These are phyloP conservation scores for Orycteropus afer DNA, from an alignment of 2,113 vertebrate genomes.

Conservation along the genomic window DNA sequence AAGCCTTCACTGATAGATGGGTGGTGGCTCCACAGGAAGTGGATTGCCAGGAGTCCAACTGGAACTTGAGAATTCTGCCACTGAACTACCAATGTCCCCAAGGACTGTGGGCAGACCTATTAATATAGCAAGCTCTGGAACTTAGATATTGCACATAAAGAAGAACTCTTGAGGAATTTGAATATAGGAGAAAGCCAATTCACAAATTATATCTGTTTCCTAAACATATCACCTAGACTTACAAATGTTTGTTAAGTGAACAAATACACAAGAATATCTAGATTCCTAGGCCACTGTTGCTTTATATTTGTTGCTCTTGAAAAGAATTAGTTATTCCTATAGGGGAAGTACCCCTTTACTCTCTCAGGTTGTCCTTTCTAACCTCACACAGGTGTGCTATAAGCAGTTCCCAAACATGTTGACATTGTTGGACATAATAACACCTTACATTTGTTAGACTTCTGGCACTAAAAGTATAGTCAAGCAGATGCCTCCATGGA, in stretches of 20 bases:
- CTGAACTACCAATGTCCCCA: not conserved
- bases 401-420: not conserved
- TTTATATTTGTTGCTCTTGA: not conserved
- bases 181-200: not conserved
- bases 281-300: not conserved
- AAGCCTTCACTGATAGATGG: not conserved
- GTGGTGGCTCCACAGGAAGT: not conserved
- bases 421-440: not conserved
- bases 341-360: not conserved
- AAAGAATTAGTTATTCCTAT: not conserved
- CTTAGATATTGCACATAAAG: not conserved
- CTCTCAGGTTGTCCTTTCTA: not conserved
- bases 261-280: not conserved
- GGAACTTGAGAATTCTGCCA: not conserved
- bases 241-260: slow-evolving; percentile 22
- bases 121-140: not conserved
- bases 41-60: not conserved
- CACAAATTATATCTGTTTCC: slow-evolving; percentile 9
- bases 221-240: not conserved
- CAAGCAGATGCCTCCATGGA: not conserved
- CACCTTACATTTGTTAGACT: not conserved
- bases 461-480: not conserved
- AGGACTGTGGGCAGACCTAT: not conserved
- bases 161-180: not conserved
- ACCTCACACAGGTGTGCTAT: not conserved